Percentiles rank a stretch among this genome's conserved stretches.
Evolutionary conservation across 2,797 vertebrate genomes (phyloP).

Genomic region (Ctenopoma multispine): DNA sequence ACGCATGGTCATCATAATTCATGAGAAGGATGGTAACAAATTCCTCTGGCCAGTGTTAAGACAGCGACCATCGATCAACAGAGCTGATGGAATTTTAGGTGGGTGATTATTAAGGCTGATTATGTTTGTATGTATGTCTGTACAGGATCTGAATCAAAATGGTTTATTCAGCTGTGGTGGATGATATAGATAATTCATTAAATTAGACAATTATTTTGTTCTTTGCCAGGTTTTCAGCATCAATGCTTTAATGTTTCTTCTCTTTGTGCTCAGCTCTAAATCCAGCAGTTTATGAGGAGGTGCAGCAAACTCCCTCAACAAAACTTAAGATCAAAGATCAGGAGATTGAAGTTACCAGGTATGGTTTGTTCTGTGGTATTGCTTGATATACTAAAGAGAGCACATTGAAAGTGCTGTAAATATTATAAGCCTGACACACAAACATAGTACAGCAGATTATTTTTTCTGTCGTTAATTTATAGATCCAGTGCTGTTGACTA

Average conservation of each 20-base stretch:
- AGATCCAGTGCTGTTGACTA: slow-evolving; percentile 65
- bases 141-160: not conserved
- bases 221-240: not conserved
- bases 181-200: not conserved
- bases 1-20: slow-evolving; percentile 66
- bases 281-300: slow-evolving; percentile 55
- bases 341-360: slow-evolving; percentile 58
- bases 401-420: not conserved
- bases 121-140: not conserved
- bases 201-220: not conserved
- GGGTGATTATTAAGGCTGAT: slow-evolving; percentile 13
- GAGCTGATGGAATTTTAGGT: slow-evolving; percentile 40
- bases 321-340: slow-evolving; percentile 66
- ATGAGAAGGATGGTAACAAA: slow-evolving; percentile 12
- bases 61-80: slow-evolving; percentile 39
- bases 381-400: not conserved
- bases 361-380: slow-evolving; percentile 2
- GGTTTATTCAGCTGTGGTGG: not conserved
- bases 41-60: slow-evolving; percentile 80
- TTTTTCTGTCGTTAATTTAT: not conserved
- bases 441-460: not conserved
- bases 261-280: slow-evolving; percentile 64
- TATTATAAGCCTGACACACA: not conserved
- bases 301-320: slow-evolving; percentile 27
- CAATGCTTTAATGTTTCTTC: not conserved